Percentiles rank a stretch among this genome's conserved stretches.
phyloP scores from a whole-genome alignment of 2,797 vertebrate genomes.

The Eurystomus glaucurus region DNA sequence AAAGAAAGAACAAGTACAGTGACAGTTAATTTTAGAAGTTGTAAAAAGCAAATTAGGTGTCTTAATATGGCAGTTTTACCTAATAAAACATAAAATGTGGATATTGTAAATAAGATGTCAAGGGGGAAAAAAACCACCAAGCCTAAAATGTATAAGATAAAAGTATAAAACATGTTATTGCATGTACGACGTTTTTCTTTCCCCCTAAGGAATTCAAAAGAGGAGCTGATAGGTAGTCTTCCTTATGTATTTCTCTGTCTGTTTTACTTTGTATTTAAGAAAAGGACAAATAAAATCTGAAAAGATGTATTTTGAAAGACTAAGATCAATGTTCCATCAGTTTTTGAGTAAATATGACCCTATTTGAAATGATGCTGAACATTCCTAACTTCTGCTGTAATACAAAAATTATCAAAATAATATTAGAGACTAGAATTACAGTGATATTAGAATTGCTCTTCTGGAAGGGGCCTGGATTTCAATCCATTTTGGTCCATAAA shows the following conservation, averaged over 20 bases:
- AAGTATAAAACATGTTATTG: not conserved
- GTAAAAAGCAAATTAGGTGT: conserved; percentile 43
- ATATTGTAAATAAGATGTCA: not conserved
- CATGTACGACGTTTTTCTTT: not conserved
- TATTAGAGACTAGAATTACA: not conserved
- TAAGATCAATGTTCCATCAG: not conserved
- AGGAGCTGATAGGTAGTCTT: not conserved
- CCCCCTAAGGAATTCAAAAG: not conserved
- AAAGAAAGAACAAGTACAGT: not conserved
- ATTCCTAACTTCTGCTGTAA: not conserved
- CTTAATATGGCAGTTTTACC: not conserved
- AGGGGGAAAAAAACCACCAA: fast-evolving
- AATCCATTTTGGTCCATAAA: not conserved
- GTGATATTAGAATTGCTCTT: not conserved
- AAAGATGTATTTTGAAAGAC: not conserved
- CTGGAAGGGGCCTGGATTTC: not conserved
- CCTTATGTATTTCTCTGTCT: not conserved
- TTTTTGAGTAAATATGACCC: not conserved
- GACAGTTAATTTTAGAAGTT: conserved; percentile 33
- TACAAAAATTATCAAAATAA: not conserved
- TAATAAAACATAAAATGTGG: not conserved
- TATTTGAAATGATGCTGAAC: not conserved
- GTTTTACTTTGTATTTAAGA: not conserved
- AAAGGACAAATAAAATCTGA: not conserved
- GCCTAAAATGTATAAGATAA: not conserved